Base-by-base conservation (phyloP, 2,888 invertebrate genomes). In the Macrostomum cliftonense region DNA sequence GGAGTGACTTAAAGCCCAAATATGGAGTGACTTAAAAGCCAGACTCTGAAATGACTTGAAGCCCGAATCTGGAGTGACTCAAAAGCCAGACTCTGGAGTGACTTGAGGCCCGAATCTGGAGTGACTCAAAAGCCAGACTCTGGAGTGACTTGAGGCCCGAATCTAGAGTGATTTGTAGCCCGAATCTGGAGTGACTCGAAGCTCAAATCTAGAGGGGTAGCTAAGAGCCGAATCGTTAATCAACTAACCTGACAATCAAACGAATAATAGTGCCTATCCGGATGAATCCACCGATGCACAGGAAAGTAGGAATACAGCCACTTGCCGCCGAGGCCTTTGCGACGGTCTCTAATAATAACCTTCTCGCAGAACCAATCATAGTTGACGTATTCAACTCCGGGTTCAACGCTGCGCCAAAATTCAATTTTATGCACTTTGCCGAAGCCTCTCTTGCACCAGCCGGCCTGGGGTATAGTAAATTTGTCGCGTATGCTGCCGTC, bases 201-300 rank as follows among this genome's bases (percentile, higher is more conserved):
- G 28, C 5, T 4, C 28, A 9, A 28, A 4, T 28, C 28, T 28
- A 9, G 9, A 28, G 28, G 28, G 28, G 9, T n/a, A n/a, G n/a
- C n/a, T n/a, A n/a, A n/a, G n/a, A n/a, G n/a, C n/a, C n/a, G n/a
- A 28, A 28, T 7, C 9, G 28, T 9, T 28, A 7, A 9, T 9
- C 9, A 9, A 28, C 28, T 28, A 7, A 28, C 28, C 52, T 71
- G 71, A 53, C 62, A 63, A 54, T 66, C 62, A 16, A 57, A 53
- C 28, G 72, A 61, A 28, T 61, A 47, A 56, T 72, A 70, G 37
- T 61, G 62, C 36, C 57, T 56, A 42, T 63, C 58, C 1, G 66
- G 56, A 36, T 60, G 57, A 46, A 73, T 63, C 72, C 72, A 73
- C n/a, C 71, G 58, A 49, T 68, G 59, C 2, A 73, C 59, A 0